These are phyloP conservation scores for Meloe dianella DNA, from an alignment of 2,888 invertebrate species.

Conservation along the genomic window DNA sequence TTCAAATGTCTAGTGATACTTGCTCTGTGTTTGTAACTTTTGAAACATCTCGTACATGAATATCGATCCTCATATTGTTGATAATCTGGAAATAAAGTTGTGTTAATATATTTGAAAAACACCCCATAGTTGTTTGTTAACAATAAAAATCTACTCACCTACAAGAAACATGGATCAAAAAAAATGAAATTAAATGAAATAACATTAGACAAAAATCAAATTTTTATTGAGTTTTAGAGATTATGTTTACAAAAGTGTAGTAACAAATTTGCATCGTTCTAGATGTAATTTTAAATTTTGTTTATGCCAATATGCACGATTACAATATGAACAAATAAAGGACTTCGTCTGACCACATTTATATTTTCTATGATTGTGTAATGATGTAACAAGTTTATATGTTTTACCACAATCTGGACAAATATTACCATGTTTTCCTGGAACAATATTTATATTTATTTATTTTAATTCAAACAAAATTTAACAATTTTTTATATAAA, in stretches of 20 bases:
- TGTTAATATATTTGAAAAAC: not conserved
- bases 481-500: not conserved
- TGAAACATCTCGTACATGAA: conserved; percentile 26
- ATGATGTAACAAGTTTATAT: conserved; percentile 54
- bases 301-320: conserved; percentile 39
- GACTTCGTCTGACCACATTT: conserved; percentile 62
- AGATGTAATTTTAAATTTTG: conserved; percentile 40
- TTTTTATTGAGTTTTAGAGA: not conserved
- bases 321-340: conserved; percentile 62
- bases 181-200: not conserved
- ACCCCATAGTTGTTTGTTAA: not conserved
- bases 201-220: not conserved
- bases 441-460: not conserved
- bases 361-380: conserved; percentile 56
- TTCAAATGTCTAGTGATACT: conserved; percentile 31
- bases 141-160: not conserved
- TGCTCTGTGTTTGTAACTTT: conserved; percentile 18
- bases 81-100: conserved; percentile 32
- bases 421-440: conserved; percentile 15
- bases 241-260: not conserved
- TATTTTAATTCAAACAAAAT: not conserved
- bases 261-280: conserved; percentile 31
- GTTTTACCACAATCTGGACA: conserved; percentile 54
- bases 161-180: not conserved
- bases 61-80: conserved; percentile 43